A percentile compares a stretch with the other conserved stretches of the same genome.
These are phyloP conservation scores for Pomacea canaliculata DNA, from an alignment of 2,888 invertebrate species.

Conservation along the genomic window DNA sequence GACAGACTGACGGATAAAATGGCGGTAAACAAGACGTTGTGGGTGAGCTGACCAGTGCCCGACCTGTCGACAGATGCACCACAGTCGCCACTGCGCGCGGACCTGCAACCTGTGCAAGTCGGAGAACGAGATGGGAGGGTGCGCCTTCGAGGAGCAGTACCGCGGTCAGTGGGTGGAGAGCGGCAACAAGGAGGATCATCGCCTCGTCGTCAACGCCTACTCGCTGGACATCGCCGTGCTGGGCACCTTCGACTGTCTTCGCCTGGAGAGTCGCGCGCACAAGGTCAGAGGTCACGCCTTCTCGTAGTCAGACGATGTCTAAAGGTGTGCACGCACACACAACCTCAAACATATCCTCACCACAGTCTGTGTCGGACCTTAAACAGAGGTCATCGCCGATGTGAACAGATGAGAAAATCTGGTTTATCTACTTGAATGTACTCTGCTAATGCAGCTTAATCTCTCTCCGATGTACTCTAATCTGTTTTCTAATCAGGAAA, in stretches of 20 bases:
- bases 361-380: too few relatives aligned
- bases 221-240: slow-evolving; percentile 27
- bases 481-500: slow-evolving; percentile 11
- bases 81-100: slow-evolving; percentile 31
- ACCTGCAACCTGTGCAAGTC: slow-evolving; percentile 32
- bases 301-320: not conserved
- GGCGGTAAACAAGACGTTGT: too few relatives aligned
- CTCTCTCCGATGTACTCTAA: not conserved
- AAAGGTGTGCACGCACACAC: not conserved
- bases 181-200: slow-evolving; percentile 20
- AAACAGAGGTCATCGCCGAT: too few relatives aligned
- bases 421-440: too few relatives aligned
- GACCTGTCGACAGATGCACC: slow-evolving; percentile 1
- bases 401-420: too few relatives aligned
- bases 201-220: slow-evolving; percentile 31
- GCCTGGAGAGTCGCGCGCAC: slow-evolving; percentile 30
- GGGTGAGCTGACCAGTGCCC: too few relatives aligned
- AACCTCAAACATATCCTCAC: not conserved
- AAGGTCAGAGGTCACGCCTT: not conserved
- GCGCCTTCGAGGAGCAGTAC: slow-evolving; percentile 49
- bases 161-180: slow-evolving; percentile 48
- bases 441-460: not conserved
- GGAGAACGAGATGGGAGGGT: slow-evolving; percentile 43
- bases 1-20: too few relatives aligned
- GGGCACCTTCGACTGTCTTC: slow-evolving; percentile 38